Evolutionary conservation across 2,797 vertebrate genomes (phyloP).

Genomic region (Eidolon dupreanum): DNA sequence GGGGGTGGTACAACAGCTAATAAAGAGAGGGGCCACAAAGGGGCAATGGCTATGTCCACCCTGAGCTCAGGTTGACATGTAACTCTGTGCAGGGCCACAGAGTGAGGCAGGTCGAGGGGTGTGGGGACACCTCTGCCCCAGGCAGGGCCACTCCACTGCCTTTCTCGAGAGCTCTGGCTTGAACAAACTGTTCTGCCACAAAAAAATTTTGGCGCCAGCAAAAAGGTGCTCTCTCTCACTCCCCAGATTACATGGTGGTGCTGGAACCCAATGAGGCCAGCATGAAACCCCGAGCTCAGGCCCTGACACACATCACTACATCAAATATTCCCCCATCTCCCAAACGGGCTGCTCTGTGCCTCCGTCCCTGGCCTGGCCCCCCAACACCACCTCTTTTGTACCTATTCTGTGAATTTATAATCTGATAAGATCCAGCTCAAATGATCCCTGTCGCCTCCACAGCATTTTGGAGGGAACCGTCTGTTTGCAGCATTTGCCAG

Average conservation of each 20-base stretch:
- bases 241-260: not conserved
- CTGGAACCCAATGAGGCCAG: not conserved
- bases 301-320: not conserved
- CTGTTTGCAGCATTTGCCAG: not conserved
- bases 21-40: too few species aligned
- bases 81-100: not conserved
- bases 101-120: fast-evolving
- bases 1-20: not conserved
- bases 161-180: not conserved
- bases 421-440: not conserved
- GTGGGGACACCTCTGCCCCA: not conserved
- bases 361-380: not conserved
- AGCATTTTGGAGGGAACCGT: not conserved
- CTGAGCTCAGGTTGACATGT: not conserved
- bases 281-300: not conserved
- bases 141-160: not conserved
- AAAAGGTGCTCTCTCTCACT: not conserved
- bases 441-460: not conserved
- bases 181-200: not conserved
- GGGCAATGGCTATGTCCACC: fast-evolving
- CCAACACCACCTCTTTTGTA: not conserved
- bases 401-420: not conserved
- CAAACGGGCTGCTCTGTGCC: not conserved
- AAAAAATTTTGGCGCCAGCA: not conserved
- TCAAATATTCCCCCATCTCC: not conserved